Evolutionary conservation across 2,888 invertebrate genomes (phyloP), one percentile per base, ranked within the genome.

Genomic region (Alentia gelatinosa): DNA sequence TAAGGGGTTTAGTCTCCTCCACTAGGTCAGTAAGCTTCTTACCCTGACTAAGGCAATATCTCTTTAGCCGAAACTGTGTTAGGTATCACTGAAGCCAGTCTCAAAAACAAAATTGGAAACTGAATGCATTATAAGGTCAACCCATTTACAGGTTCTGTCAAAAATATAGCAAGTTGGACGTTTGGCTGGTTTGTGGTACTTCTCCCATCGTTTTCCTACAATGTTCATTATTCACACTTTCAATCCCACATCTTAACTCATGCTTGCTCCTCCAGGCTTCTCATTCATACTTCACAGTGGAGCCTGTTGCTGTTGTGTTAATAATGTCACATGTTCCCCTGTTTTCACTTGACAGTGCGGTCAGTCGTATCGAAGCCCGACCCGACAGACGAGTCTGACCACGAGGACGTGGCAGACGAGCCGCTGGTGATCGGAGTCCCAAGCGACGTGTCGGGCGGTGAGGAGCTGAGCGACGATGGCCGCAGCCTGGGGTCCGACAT

Each of bases 371-470:
- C 56, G 23, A 56, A 35, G 63, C 56, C 50, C 33, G 89, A 56
- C 19, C 56, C 84, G 23, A 42, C 50, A 19, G 75, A 50, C 4
- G 89, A 47, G 37, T n/a, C n/a, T 23, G 90, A 68, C 30, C 30
- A 83, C 5, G 75, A 91, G 12, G 75, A 75, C 7, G 47, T 35
- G 75, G 79, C 37, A 35, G 93, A 93, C 50, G 93, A 92, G 42
- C 92, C 90, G 26, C 68, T 91, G 12, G 92, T 91, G 26, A 93
- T 89, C 88, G 92, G 91, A 37, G 47, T 26, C 0, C 39, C 83
- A 88, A 89, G 89, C 83, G 91, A 89, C 92, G n/a, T 90, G 91
- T 23, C 91, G 50, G 93, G 93, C 15, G 90, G 92, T 30, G 91
- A 93, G 93, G 89, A 93, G 90, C 92, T 94, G 30, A 90, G 50